Conservation (phyloP, 2,888 invertebrate species). For the Parascotia fuliginaria region DNA sequence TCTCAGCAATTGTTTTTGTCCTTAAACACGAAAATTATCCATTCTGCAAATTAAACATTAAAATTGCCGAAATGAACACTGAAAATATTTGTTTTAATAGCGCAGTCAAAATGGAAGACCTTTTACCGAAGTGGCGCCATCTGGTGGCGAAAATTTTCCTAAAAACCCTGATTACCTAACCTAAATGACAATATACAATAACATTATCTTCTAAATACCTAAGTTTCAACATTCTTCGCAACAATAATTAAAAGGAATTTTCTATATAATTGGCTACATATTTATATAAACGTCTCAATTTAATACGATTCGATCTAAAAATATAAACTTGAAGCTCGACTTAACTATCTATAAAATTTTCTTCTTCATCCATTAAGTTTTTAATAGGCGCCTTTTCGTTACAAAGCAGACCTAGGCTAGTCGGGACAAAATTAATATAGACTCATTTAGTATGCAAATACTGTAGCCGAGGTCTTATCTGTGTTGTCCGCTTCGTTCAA, state of each 20-base stretch:
- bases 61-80: too few species aligned
- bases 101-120: too few species aligned
- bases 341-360: slow-evolving; percentile 14
- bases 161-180: slow-evolving; percentile 1
- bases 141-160: too few species aligned
- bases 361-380: slow-evolving; percentile 20
- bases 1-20: too few species aligned
- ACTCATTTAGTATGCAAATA: slow-evolving; percentile 84
- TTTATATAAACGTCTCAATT: background rate
- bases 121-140: too few species aligned
- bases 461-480: slow-evolving; percentile 70
- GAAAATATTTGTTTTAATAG: too few species aligned
- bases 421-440: slow-evolving; percentile 76
- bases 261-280: too few species aligned
- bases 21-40: too few species aligned
- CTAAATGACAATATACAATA: background rate
- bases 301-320: background rate
- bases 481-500: slow-evolving; percentile 80
- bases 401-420: slow-evolving; percentile 45
- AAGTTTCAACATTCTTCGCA: too few species aligned
- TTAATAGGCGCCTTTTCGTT: slow-evolving; percentile 35
- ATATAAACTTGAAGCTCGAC: slow-evolving; percentile 2
- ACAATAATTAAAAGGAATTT: too few species aligned
- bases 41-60: too few species aligned
- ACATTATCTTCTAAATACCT: background rate